phyloP scores from a whole-genome alignment of 2,797 vertebrate species.

The Tympanoctomys barrerae region DNA sequence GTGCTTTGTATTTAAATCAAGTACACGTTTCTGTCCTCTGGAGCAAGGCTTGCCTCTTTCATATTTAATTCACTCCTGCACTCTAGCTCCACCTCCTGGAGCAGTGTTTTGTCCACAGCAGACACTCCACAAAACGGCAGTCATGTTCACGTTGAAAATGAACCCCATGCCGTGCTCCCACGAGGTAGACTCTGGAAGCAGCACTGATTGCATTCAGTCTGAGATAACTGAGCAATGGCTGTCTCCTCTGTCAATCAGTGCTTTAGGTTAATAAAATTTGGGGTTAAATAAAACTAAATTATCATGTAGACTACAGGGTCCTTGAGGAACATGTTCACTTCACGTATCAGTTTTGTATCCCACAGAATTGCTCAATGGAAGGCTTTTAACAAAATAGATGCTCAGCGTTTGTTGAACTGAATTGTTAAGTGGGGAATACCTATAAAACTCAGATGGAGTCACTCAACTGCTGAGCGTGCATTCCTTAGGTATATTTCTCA shows the following conservation, averaged over 20 bases:
- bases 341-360: slow-evolving; percentile 55
- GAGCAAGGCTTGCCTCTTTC: not conserved
- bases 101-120: not conserved
- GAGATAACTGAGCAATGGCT: not conserved
- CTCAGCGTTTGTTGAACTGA: slow-evolving; percentile 70
- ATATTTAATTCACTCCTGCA: not conserved
- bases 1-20: slow-evolving; percentile 22
- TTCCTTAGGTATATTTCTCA: slow-evolving; percentile 79
- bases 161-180: not conserved
- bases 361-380: slow-evolving; percentile 60
- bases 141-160: not conserved
- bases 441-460: slow-evolving; percentile 69
- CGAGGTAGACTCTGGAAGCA: not conserved
- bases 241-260: not conserved
- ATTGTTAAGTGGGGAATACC: slow-evolving; percentile 74
- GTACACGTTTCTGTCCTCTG: not conserved
- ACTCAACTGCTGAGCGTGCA: slow-evolving; percentile 71
- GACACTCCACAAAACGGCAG: not conserved
- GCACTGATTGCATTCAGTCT: not conserved
- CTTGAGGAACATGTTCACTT: slow-evolving; percentile 52
- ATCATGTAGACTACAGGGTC: slow-evolving; percentile 43
- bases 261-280: not conserved
- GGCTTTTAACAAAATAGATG: slow-evolving; percentile 64
- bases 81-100: not conserved
- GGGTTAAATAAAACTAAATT: slow-evolving; percentile 62